phyloP scores from a whole-genome alignment of 2,113 vertebrate genomes.

The Isichthys henryi region DNA sequence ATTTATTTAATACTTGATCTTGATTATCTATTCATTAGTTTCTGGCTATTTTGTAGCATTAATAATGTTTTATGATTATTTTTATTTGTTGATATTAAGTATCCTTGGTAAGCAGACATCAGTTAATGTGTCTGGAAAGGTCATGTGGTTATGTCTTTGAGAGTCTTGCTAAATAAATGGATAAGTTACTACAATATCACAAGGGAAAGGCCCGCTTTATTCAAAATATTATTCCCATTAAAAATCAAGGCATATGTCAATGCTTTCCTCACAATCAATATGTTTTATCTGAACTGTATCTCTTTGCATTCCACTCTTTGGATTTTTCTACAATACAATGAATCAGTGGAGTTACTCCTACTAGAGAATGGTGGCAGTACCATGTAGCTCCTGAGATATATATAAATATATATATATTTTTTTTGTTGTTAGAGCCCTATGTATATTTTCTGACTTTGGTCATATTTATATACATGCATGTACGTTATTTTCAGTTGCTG shows the following conservation, averaged over 20 bases:
- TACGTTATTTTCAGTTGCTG: neutral
- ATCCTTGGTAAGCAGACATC: neutral
- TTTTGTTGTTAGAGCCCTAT: neutral
- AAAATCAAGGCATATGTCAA: neutral
- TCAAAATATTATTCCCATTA: neutral
- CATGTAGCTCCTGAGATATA: neutral
- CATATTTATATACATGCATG: neutral
- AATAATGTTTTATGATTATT: neutral
- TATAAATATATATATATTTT: neutral
- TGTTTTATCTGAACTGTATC: neutral
- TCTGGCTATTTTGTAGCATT: neutral
- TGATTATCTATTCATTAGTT: neutral
- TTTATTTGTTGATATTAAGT: neutral
- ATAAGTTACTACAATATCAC: neutral
- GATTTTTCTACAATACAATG: neutral
- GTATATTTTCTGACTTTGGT: neutral
- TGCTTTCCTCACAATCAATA: neutral
- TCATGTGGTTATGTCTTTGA: neutral
- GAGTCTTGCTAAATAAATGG: neutral
- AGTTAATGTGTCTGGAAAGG: neutral
- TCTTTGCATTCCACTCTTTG: neutral
- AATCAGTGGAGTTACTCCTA: neutral
- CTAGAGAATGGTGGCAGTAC: neutral
- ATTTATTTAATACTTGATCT: neutral
- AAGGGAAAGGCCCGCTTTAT: neutral